These are phyloP conservation scores for Metopia argyrocephala DNA, from an alignment of 2,888 invertebrate genomes.

Conservation along the genomic window DNA sequence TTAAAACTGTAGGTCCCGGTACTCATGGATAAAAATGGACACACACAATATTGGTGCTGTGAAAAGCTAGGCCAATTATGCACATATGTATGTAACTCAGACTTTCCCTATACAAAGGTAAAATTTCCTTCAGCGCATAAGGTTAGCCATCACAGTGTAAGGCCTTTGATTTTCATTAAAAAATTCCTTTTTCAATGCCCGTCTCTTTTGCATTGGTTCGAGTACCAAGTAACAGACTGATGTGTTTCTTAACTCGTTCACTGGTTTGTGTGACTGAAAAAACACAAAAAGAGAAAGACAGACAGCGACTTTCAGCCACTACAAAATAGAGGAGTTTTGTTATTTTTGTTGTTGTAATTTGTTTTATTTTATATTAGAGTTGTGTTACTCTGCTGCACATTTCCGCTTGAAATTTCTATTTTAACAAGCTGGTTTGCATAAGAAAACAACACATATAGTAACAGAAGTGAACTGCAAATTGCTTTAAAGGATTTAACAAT, in stretches of 20 bases:
- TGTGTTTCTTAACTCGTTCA: slow-evolving; percentile 51
- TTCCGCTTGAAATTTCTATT: slow-evolving; percentile 62
- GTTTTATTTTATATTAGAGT: slow-evolving; percentile 3
- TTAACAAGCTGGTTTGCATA: slow-evolving; percentile 51
- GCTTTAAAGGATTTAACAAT: slow-evolving; percentile 44
- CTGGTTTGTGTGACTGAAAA: slow-evolving; percentile 35
- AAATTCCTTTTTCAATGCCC: neutral
- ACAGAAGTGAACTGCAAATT: slow-evolving; percentile 34
- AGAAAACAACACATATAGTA: slow-evolving; percentile 12
- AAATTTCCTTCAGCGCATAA: neutral
- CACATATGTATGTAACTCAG: no score
- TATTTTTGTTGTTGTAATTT: slow-evolving; percentile 18
- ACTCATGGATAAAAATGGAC: no score
- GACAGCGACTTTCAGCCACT: slow-evolving; percentile 45
- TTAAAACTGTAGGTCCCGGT: no score
- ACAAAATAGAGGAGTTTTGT: slow-evolving; percentile 24
- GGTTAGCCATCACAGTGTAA: neutral
- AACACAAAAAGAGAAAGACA: slow-evolving; percentile 28
- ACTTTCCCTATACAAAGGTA: no score
- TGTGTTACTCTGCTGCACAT: slow-evolving; percentile 55
- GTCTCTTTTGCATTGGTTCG: neutral
- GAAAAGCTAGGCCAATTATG: no score
- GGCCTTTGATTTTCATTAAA: no score
- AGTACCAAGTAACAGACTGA: slow-evolving; percentile 50
- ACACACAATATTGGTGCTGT: no score